These are phyloP conservation scores for Argopecten irradians DNA, from an alignment of 1,140 invertebrate genomes.

Conservation along the genomic window DNA sequence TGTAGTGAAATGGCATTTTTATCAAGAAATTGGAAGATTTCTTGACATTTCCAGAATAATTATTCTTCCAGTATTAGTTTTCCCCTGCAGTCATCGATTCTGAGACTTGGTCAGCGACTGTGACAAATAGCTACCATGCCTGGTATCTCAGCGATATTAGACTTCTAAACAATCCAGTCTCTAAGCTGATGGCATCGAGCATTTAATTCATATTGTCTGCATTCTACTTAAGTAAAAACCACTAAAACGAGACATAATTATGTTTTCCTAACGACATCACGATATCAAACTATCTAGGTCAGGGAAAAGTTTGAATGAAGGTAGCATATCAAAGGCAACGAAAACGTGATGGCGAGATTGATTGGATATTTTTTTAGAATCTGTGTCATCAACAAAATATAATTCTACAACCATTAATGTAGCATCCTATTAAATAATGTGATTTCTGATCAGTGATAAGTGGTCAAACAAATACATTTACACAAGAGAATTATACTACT, in stretches of 20 bases:
- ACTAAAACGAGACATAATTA: neutral
- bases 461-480: neutral
- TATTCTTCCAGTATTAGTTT: neutral
- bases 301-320: neutral
- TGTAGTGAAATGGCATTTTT: neutral
- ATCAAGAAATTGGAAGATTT: slow-evolving; percentile 1
- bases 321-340: neutral
- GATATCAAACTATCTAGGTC: neutral
- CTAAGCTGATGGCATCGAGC: neutral
- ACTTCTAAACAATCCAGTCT: neutral
- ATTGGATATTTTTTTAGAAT: neutral
- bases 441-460: neutral
- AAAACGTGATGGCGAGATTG: neutral
- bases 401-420: neutral
- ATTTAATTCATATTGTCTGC: neutral
- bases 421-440: neutral
- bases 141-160: neutral
- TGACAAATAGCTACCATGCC: neutral
- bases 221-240: slow-evolving; percentile 9
- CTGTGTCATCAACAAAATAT: neutral
- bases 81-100: neutral
- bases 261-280: neutral
- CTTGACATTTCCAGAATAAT: slow-evolving; percentile 16
- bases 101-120: neutral
- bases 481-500: slow-evolving; percentile 22